Evolutionary conservation across 2,797 vertebrate genomes (phyloP).

Genomic region (Rhyacichthys aspro): DNA sequence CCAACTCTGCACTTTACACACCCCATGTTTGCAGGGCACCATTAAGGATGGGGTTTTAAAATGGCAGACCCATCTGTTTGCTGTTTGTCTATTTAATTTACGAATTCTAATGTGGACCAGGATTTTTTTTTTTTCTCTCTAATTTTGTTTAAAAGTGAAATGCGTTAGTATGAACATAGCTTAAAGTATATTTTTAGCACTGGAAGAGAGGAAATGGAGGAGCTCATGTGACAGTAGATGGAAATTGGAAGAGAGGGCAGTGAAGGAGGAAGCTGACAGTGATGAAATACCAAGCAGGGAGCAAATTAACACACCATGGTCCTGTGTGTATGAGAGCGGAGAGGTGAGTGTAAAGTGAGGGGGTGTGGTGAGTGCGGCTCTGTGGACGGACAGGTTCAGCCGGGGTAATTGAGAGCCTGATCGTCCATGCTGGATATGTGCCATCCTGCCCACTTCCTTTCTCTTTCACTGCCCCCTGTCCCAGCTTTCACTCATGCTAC

Average conservation of each 20-base stretch:
- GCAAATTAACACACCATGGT: conserved; percentile 58
- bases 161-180: conserved; percentile 1
- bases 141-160: conserved; percentile 4
- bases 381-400: conserved; percentile 49
- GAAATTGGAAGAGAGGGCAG: conserved; percentile 58
- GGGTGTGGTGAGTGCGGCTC: conserved; percentile 26
- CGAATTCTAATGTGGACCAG: neutral
- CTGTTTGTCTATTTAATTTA: no score
- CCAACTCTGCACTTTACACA: no score
- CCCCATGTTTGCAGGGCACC: no score
- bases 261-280: conserved; percentile 72
- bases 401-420: conserved; percentile 68
- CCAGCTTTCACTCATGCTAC: conserved; percentile 26
- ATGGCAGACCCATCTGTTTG: no score
- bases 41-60: no score
- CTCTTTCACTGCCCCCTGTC: conserved; percentile 22
- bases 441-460: conserved; percentile 45
- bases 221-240: conserved; percentile 43
- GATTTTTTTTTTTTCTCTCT: no score
- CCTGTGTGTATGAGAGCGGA: conserved; percentile 16
- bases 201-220: conserved; percentile 24
- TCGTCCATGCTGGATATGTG: conserved; percentile 51
- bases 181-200: conserved; percentile 14
- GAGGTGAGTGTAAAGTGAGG: conserved; percentile 11
- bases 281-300: conserved; percentile 70